These are phyloP conservation scores for Glaucomys volans DNA, from an alignment of 2,113 vertebrate genomes.

Conservation along the genomic window DNA sequence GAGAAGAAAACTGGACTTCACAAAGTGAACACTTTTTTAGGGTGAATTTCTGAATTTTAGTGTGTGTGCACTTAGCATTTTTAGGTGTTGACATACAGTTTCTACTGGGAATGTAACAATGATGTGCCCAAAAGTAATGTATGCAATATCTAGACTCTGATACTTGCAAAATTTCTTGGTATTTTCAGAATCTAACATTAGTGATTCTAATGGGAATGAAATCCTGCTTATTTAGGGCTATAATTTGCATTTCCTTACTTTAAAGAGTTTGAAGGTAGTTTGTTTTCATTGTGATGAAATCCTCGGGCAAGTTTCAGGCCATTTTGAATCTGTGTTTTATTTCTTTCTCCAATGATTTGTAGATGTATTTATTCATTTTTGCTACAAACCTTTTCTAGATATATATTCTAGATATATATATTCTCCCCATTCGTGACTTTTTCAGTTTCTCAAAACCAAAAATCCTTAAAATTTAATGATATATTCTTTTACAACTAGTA, in stretches of 20 bases:
- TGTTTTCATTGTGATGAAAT: not conserved
- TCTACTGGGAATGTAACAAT: not conserved
- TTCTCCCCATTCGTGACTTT: not conserved
- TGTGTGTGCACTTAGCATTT: not conserved
- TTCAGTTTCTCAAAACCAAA: not conserved
- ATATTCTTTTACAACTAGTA: not conserved
- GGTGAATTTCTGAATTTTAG: not conserved
- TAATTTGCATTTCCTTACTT: conserved; percentile 1
- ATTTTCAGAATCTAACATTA: not conserved
- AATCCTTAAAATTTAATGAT: not conserved
- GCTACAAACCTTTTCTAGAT: not conserved
- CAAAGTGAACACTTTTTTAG: not conserved
- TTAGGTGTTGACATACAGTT: not conserved
- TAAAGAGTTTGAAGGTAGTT: not conserved
- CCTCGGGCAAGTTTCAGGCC: not conserved
- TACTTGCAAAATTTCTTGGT: not conserved
- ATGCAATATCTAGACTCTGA: not conserved
- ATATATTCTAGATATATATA: not conserved
- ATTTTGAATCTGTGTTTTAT: not conserved
- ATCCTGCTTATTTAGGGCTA: not conserved
- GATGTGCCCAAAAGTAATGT: not conserved
- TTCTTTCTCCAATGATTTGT: not conserved
- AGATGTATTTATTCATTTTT: not conserved
- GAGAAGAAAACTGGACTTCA: not conserved
- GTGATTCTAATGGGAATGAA: not conserved